Evolutionary conservation across 2,113 vertebrate species (phyloP).

Genomic region (Octodon degus): DNA sequence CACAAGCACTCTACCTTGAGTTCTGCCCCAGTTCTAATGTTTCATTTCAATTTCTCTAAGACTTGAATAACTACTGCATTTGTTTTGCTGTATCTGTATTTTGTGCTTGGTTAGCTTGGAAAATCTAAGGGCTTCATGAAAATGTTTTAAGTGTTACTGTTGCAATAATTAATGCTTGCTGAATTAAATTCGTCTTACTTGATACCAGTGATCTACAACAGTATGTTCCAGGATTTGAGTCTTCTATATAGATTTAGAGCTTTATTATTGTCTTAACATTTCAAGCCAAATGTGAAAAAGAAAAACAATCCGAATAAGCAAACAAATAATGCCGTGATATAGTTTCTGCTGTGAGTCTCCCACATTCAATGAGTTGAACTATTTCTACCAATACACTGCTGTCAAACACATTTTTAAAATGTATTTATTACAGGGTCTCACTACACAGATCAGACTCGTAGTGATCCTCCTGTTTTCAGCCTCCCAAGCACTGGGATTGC

Average conservation of each 20-base stretch:
- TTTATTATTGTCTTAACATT: neutral
- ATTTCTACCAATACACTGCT: neutral
- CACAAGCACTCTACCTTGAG: neutral
- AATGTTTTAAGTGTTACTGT: neutral
- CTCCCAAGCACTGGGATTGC: too few relatives aligned
- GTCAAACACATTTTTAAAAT: neutral
- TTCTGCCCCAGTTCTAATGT: neutral
- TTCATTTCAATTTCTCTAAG: neutral
- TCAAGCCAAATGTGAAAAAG: neutral
- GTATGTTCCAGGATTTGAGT: neutral
- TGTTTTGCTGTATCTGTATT: neutral
- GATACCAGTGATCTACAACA: neutral
- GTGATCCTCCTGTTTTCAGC: too few relatives aligned
- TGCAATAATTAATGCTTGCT: neutral
- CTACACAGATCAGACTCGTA: too few relatives aligned
- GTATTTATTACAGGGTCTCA: too few relatives aligned
- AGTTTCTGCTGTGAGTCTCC: neutral
- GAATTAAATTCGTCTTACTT: neutral
- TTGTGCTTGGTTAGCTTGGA: neutral
- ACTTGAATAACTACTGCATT: neutral
- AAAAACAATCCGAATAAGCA: neutral
- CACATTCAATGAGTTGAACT: neutral
- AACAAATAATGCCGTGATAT: neutral
- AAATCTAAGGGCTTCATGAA: neutral
- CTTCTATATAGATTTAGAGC: neutral